phyloP scores from a whole-genome alignment of 64 coral and sea anemone genomes.

The Pocillopora damicornis region DNA sequence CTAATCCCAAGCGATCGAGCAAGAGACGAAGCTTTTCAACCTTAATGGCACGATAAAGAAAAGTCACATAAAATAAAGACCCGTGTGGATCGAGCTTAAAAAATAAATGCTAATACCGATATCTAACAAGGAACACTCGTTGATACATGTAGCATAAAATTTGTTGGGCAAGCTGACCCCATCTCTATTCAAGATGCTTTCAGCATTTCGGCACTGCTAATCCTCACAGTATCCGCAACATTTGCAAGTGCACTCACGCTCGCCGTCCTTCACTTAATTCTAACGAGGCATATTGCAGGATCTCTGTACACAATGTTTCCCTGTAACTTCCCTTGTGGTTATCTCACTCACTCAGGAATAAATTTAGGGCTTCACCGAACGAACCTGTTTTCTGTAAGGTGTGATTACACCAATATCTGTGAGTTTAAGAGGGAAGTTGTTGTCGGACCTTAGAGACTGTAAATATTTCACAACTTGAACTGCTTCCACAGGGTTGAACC shows the following conservation, averaged over 20 bases:
- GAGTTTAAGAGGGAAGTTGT: conserved; percentile 49
- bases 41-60: conserved; percentile 3
- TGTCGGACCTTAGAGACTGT: conserved; percentile 62
- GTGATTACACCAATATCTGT: conserved; percentile 93
- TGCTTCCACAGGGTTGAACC: conserved; percentile 96
- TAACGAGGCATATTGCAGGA: too few species aligned
- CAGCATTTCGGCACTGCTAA: too few species aligned
- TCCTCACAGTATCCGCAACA: too few species aligned
- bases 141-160: too few species aligned
- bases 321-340: background rate
- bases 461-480: conserved; percentile 87
- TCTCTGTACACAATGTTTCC: too few species aligned
- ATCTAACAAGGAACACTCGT: too few species aligned
- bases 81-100: background rate
- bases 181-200: too few species aligned
- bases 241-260: too few species aligned
- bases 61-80: background rate
- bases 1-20: conserved; percentile 60
- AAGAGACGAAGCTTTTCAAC: conserved; percentile 95
- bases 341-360: background rate
- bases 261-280: too few species aligned
- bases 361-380: background rate
- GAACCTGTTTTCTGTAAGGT: conserved; percentile 93
- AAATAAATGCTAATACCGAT: background rate
- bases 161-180: too few species aligned